A percentile compares a stretch with the other conserved stretches of the same genome.
phyloP scores from a whole-genome alignment of 2,113 vertebrate genomes.

The Misgurnus anguillicaudatus region DNA sequence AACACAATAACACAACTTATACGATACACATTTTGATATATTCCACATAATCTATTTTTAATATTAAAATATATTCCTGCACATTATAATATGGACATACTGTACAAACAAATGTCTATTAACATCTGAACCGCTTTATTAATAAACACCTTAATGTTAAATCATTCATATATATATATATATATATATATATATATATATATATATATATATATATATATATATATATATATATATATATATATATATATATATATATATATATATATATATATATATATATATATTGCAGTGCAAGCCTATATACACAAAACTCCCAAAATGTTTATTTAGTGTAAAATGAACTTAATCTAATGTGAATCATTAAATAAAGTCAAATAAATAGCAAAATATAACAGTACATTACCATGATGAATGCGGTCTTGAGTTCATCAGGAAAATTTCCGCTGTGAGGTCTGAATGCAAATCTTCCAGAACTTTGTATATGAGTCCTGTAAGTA shows the following conservation, averaged over 20 bases:
- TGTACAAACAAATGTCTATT: background rate
- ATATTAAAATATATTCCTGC: background rate
- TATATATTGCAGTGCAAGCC: too few species aligned
- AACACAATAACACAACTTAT: background rate
- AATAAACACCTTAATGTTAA: background rate
- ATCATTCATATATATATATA: too few species aligned
- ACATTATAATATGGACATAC: background rate
- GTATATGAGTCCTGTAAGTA: background rate
- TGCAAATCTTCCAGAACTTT: constrained; percentile 56
- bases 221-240: too few species aligned
- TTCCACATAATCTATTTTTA: too few species aligned
- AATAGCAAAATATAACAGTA: constrained; percentile 15
- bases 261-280: too few species aligned
- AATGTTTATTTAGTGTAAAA: too few species aligned
- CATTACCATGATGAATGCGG: constrained; percentile 69
- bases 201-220: too few species aligned
- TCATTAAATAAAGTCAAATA: constrained; percentile 15
- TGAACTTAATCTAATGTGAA: too few species aligned
- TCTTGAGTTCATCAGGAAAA: constrained; percentile 60
- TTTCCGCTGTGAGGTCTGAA: constrained; percentile 49
- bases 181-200: too few species aligned
- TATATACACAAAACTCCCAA: too few species aligned
- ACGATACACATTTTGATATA: too few species aligned
- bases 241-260: too few species aligned
- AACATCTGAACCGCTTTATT: background rate